A percentile compares a stretch with the other conserved stretches of the same genome.
Conservation (phyloP, 2,797 vertebrate species). For the Micrastur ruficollis region DNA sequence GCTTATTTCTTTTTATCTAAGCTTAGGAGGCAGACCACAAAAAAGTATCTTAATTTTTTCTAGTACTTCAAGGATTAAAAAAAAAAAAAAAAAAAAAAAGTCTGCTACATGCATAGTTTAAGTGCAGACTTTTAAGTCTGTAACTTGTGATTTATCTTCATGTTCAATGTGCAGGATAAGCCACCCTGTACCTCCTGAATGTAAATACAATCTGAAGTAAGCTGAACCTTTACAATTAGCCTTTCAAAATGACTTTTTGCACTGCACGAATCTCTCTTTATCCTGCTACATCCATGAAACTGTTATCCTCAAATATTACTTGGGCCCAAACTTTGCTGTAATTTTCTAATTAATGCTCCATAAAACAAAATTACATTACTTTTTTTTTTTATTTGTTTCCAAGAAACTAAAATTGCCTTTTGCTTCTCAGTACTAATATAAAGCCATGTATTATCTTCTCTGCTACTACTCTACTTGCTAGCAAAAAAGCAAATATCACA, state of each 20-base stretch:
- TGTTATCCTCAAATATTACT: not conserved
- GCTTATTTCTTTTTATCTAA: not conserved
- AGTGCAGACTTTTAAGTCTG: not conserved
- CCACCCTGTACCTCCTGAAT: not conserved
- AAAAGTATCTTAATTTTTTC: not conserved
- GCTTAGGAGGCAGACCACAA: not conserved
- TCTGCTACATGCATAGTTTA: not conserved
- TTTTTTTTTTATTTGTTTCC: not conserved
- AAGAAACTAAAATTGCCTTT: not conserved
- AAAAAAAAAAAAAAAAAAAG: not conserved
- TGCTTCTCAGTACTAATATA: not conserved
- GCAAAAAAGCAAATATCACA: not conserved
- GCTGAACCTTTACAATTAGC: not conserved
- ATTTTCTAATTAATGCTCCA: not conserved
- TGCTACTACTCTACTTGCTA: not conserved
- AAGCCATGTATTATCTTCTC: not conserved
- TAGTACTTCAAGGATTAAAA: not conserved
- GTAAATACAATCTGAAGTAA: not conserved
- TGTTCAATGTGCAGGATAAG: not conserved
- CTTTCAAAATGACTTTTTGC: not conserved
- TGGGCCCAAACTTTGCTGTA: not conserved
- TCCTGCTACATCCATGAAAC: not conserved
- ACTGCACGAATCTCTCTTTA: not conserved
- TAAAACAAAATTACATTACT: not conserved
- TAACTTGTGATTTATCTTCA: not conserved